phyloP scores from a whole-genome alignment of 1,140 invertebrate species.

The Subanguina moxae region DNA sequence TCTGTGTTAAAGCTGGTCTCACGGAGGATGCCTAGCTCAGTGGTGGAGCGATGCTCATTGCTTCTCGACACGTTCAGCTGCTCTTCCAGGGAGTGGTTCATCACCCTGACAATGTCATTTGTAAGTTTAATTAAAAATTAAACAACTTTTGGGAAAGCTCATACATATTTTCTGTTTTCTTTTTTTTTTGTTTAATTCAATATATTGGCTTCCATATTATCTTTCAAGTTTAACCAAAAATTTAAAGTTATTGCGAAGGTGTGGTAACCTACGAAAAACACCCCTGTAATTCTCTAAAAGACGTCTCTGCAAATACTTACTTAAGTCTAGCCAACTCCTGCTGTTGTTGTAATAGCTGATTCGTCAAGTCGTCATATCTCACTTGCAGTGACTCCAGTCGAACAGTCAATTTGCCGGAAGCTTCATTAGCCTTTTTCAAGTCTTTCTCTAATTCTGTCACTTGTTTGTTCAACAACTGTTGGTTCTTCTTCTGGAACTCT shows the following conservation, averaged over 20 bases:
- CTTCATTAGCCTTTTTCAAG: constrained; percentile 15
- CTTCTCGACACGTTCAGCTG: constrained; percentile 20
- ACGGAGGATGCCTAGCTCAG: constrained; percentile 29
- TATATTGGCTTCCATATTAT: too few relatives aligned
- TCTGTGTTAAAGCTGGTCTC: constrained; percentile 24
- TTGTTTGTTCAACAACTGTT: constrained; percentile 34
- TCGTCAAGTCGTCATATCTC: constrained; percentile 29
- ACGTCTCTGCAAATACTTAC: constrained; percentile 11
- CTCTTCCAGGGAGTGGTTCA: constrained; percentile 22
- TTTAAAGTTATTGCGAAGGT: too few relatives aligned
- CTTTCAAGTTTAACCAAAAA: too few relatives aligned
- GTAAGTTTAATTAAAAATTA: neutral
- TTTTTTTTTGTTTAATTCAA: too few relatives aligned
- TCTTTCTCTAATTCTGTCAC: constrained; percentile 24
- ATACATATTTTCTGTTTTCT: neutral
- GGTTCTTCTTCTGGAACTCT: constrained; percentile 40
- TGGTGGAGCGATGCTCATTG: constrained; percentile 17
- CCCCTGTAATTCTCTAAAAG: neutral
- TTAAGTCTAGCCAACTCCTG: constrained; percentile 23
- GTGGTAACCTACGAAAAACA: too few relatives aligned
- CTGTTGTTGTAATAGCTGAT: constrained; percentile 31
- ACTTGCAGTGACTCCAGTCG: constrained; percentile 23
- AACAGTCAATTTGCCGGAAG: constrained; percentile 10
- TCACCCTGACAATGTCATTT: constrained; percentile 19
- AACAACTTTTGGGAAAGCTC: neutral